Base-by-base conservation (phyloP, 2,888 invertebrate species). In the Rhingia rostrata region DNA sequence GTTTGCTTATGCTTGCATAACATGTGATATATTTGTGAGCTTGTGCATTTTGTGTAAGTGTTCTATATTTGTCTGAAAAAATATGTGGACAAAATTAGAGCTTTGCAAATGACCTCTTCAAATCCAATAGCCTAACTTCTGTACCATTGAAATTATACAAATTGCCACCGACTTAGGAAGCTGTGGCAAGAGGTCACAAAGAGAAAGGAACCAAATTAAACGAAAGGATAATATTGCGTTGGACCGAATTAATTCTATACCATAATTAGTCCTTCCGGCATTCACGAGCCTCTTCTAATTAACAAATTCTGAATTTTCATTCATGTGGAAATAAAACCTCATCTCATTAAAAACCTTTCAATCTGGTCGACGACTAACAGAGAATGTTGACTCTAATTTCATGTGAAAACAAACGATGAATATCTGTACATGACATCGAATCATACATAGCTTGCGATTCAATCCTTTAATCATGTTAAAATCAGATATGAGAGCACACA, bases 321-420 rank as follows among this genome's bases (percentile, higher is more conserved):
- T 69, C 56, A 69, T 39, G 56, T n/a, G 3, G 2, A 43, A 70
- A 64, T 41, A 41, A 37, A 66, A 73, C 35, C 41, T 43, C 56
- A 58, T 64, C 61, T 63, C 72, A 72, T 67, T 43, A 60, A 54
- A n/a, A 63, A 56, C 49, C 61, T 32, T 67, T 66, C 66, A 77
- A 77, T 60, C 49, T 37, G 22, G 22, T 74, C 70, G 63, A 37
- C 58, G 14, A 37, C 58, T 49, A 61, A 54, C 22, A 22, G 30
- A 30, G 51, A 70, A 58, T 70, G 22, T 77, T 47, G 60, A 54
- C 77, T 78, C 53, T 61, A 78, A 78, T 72, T 78, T 61, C 53
- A 77, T 47, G 32, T 60, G 35, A 58, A 66, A 43, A 49, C 49
- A 35, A 56, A 75, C 58, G 45, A 47, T 30, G 43, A 54, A 67